A percentile compares a stretch with the other conserved stretches of the same genome.
phyloP scores from a whole-genome alignment of 2,113 vertebrate genomes.

The Trochalopteron elliotii region DNA sequence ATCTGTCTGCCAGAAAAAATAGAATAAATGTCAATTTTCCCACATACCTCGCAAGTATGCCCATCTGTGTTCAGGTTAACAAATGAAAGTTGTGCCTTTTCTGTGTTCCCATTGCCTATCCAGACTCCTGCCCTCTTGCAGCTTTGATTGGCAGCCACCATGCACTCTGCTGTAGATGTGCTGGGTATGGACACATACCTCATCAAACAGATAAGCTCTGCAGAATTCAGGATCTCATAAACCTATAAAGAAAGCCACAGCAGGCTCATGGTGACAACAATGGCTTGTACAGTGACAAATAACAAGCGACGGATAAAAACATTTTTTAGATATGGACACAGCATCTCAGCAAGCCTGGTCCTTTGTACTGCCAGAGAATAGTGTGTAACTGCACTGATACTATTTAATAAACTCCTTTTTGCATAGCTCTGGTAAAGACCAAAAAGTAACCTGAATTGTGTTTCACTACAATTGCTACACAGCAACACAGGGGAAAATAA shows the following conservation, averaged over 20 bases:
- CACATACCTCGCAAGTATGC: constrained; percentile 79
- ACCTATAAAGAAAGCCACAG: constrained; percentile 71
- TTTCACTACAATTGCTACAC: background rate
- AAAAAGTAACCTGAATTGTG: background rate
- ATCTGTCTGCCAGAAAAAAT: background rate
- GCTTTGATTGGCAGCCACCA: constrained; percentile 69
- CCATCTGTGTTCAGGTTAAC: constrained; percentile 81
- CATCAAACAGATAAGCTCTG: constrained; percentile 88
- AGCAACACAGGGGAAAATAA: background rate
- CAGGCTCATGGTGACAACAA: background rate
- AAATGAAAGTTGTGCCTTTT: constrained; percentile 78
- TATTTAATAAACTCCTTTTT: background rate
- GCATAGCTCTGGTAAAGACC: background rate
- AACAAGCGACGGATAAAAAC: background rate
- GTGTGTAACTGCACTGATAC: background rate
- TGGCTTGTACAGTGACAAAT: background rate
- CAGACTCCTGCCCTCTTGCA: constrained; percentile 74
- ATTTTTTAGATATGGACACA: background rate
- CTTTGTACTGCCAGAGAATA: background rate
- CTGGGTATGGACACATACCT: constrained; percentile 76
- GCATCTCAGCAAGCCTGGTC: background rate
- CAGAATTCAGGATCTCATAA: constrained; percentile 89
- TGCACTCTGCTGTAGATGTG: constrained; percentile 80
- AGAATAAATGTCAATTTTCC: background rate
- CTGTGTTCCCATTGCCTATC: constrained; percentile 85